These are phyloP conservation scores for Petrophora chlorosata DNA, from an alignment of 2,888 invertebrate species.

Conservation along the genomic window DNA sequence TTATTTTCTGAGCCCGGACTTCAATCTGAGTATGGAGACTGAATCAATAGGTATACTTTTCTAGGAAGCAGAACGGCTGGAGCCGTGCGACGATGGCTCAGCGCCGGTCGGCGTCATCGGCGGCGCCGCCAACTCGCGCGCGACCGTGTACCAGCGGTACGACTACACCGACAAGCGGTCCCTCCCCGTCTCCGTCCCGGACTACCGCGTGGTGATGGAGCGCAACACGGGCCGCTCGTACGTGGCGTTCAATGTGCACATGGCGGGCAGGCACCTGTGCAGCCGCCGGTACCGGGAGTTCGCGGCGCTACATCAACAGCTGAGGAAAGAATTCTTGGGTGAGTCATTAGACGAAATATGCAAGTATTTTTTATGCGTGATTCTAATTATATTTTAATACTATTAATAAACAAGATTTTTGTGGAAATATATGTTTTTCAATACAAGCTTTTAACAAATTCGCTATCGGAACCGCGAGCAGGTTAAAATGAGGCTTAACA, in stretches of 20 bases:
- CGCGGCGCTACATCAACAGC: slow-evolving; percentile 92
- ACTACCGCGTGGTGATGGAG: slow-evolving; percentile 94
- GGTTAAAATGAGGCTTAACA: too few relatives aligned
- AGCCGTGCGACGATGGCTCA: slow-evolving; percentile 90
- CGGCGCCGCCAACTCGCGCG: slow-evolving; percentile 76
- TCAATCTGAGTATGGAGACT: too few relatives aligned
- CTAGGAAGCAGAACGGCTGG: slow-evolving; percentile 92
- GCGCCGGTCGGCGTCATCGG: slow-evolving; percentile 75
- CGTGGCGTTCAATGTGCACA: slow-evolving; percentile 98
- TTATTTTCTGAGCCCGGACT: too few relatives aligned
- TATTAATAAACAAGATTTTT: too few relatives aligned
- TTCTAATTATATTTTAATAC: too few relatives aligned
- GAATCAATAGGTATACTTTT: slow-evolving; percentile 2
- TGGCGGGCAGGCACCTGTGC: slow-evolving; percentile 99
- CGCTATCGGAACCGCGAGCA: too few relatives aligned
- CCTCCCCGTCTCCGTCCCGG: slow-evolving; percentile 95
- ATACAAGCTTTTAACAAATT: too few relatives aligned
- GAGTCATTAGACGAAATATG: too few relatives aligned
- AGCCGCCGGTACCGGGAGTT: slow-evolving; percentile 98
- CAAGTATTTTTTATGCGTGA: too few relatives aligned
- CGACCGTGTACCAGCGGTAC: slow-evolving; percentile 84
- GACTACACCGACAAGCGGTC: slow-evolving; percentile 98
- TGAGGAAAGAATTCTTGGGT: slow-evolving; percentile 97
- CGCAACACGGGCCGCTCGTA: slow-evolving; percentile 94
- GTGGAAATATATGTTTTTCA: too few relatives aligned